phyloP scores from a whole-genome alignment of 2,888 invertebrate species.

The Calliphora vomitoria region DNA sequence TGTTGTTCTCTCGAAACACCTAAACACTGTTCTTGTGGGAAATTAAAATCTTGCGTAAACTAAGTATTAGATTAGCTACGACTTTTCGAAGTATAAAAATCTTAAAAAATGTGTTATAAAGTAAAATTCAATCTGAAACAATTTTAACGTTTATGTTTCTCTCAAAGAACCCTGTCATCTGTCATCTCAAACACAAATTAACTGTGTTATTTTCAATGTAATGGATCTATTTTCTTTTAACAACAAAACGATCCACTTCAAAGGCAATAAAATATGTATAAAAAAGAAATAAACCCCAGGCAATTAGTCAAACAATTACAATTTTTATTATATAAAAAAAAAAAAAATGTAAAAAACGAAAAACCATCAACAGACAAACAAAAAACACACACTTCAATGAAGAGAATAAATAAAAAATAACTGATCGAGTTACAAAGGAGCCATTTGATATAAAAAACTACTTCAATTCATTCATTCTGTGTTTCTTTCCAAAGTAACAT shows the following conservation, averaged over 20 bases:
- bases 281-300: constrained; percentile 12
- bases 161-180: not conserved
- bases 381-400: not conserved
- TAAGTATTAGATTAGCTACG: too few species aligned
- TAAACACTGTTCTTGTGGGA: too few species aligned
- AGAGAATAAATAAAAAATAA: not conserved
- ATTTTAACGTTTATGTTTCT: not conserved
- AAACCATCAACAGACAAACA: constrained; percentile 54
- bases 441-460: not conserved
- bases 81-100: too few species aligned
- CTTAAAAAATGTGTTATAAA: too few species aligned
- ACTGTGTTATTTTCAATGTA: not conserved
- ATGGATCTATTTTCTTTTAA: not conserved
- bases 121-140: too few species aligned
- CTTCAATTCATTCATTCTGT: constrained; percentile 10
- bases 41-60: too few species aligned
- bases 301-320: constrained; percentile 51
- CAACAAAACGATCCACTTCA: constrained; percentile 7
- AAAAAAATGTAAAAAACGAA: not conserved
- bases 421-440: constrained; percentile 29
- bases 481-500: constrained; percentile 18
- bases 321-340: constrained; percentile 26
- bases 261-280: not conserved
- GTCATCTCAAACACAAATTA: not conserved
- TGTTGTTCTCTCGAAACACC: too few species aligned